Base-by-base conservation (phyloP, 1,140 invertebrate species). In the Drosophila subobscura region DNA sequence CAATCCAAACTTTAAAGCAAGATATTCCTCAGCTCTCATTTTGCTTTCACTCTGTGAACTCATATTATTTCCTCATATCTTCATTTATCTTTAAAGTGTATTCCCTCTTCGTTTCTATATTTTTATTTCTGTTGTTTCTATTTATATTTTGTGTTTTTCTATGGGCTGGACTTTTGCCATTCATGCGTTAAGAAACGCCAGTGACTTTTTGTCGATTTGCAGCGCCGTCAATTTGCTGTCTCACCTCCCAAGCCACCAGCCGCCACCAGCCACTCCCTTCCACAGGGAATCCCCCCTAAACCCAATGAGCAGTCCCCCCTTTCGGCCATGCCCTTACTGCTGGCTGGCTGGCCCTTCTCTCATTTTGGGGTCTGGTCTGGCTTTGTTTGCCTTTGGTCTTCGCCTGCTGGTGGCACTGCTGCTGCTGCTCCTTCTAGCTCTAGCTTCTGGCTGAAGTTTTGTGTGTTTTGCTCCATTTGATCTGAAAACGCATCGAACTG, bases 381-480 rank as follows among this genome's bases (percentile, higher is more conserved):
- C 74, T 88, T 86, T 86, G 81, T 86, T 86, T 86, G 81, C 77
- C 72, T 72, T 80, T 72, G 63, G 67, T 42, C 81, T 67, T 47
- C 53, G 71, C 45, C 65, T 56, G 25, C 14, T 51, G 50, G 50
- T 51, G 41, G 25, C 53, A 46, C 72, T 68, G 61, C 54, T 51
- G 10, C 1, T 33, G 0, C 29, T 33, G 8, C 29, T 33, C 0
- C 29, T 33, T 3, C 29, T 33, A 1, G 5, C 10, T 3, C 29
- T 10, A 10, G 33, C 33, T 37, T 37, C 33, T 37, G 33, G 33
- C 44, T 57, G 41, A 59, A 64, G 42, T 72, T 29, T 75, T 84
- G 79, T 79, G 66, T 83, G 77, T 74, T 80, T 85, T 85, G 83
- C 83, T 88, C 83, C 84, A 88, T 88, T 88, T 88, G 83, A 79